These are phyloP conservation scores for Nasonovia ribisnigri DNA, from an alignment of 2,888 invertebrate species.

Conservation along the genomic window DNA sequence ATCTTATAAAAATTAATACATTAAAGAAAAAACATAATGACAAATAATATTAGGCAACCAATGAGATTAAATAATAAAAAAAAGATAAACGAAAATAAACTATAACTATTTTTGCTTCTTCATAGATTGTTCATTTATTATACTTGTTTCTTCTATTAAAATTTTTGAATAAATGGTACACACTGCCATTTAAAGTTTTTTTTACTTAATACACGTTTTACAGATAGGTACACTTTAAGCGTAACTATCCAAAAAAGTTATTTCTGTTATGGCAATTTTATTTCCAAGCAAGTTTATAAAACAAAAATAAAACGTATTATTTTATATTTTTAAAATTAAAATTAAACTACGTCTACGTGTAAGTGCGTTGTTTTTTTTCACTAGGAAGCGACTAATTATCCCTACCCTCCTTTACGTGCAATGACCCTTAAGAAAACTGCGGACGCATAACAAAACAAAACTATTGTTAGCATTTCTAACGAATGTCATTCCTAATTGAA, in stretches of 20 bases:
- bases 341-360: background rate
- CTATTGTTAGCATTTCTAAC: conserved; percentile 7
- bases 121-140: background rate
- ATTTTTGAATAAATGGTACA: background rate
- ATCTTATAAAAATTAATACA: background rate
- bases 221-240: background rate
- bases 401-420: background rate
- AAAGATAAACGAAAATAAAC: background rate
- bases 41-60: background rate
- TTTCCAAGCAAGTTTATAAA: background rate
- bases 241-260: background rate
- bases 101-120: background rate
- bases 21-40: background rate
- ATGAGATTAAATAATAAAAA: background rate
- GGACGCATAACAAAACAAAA: conserved; percentile 1
- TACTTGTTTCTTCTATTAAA: background rate
- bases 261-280: background rate
- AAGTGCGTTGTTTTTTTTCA: background rate
- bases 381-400: conserved; percentile 5
- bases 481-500: background rate
- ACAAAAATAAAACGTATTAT: background rate
- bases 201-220: too few relatives aligned
- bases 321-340: background rate
- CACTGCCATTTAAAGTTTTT: background rate
- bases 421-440: conserved; percentile 17